Evolutionary conservation across 1,140 invertebrate species (phyloP), one percentile per base, ranked within the genome.

Genomic region (Diorhabda elongata): DNA sequence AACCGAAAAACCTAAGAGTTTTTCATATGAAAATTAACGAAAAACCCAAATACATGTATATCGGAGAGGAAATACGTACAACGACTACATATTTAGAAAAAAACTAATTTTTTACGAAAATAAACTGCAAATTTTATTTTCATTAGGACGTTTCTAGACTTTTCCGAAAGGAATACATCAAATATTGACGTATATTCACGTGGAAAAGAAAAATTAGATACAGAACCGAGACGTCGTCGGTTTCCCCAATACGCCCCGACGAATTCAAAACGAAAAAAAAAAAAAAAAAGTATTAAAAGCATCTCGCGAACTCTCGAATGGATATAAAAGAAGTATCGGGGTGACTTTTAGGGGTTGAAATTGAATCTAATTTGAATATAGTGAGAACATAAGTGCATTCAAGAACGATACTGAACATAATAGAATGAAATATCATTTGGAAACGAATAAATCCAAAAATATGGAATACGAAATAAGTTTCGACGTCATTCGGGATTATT

Each of bases 271-370:
- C 47, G n/a, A 6, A 2, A 52, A n/a, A 52, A 52, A 8, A 52
- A 8, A 52, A n/a, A n/a, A 52, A n/a, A 52, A 52, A 52, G 47
- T 52, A 52, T 52, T 52, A 52, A 52, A 52, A 52, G 47, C 47
- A n/a, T 52, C 47, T 52, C 6, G 4, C 47, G 6, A 8, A 8
- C 47, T 8, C 47, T 52, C 47, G 6, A 52, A 26, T 26, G 47
- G 4, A 61, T 62, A 44, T 44, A 62, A 62, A 62, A 62, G n/a
- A 44, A 5, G 26, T 44, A 62, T 62, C 61, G 61, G 44, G 44
- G 61, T 62, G 47, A 52, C 6, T 52, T 52, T 52, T 62, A 2
- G 43, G 42, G 11, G 61, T 62, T 9, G 42, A 44, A 8, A 61
- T 41, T 9, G 26, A 62, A 11, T 44, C 43, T 11, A 62, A 62